Evolutionary conservation across 2,797 vertebrate genomes (phyloP).

Genomic region (Dallia pectoralis): DNA sequence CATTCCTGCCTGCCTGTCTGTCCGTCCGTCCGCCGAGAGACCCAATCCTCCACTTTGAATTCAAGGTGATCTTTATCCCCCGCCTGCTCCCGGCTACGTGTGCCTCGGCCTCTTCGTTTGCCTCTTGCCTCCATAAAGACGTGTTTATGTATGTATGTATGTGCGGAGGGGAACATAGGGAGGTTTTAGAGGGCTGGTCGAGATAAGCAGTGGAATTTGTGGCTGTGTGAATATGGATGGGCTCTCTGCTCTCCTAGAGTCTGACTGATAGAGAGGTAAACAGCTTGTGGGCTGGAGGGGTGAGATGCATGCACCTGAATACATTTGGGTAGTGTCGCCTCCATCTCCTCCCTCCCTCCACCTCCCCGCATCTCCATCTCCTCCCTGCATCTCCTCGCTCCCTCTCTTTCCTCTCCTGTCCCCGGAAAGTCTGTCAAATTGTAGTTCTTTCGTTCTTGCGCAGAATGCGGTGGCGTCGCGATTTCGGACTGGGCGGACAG

Average conservation of each 20-base stretch:
- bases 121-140: constrained; percentile 78
- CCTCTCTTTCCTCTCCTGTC: constrained; percentile 47
- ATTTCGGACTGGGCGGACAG: constrained; percentile 6
- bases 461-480: constrained; percentile 39
- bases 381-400: too few relatives aligned
- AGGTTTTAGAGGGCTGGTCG: constrained; percentile 71
- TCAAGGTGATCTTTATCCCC: constrained; percentile 81
- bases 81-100: constrained; percentile 57
- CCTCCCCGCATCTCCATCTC: too few relatives aligned
- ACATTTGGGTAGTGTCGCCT: constrained; percentile 63
- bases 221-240: constrained; percentile 81
- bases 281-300: constrained; percentile 59
- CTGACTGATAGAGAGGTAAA: constrained; percentile 81
- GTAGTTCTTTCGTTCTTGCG: constrained; percentile 51
- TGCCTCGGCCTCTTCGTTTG: constrained; percentile 54
- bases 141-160: constrained; percentile 82
- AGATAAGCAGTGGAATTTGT: constrained; percentile 84
- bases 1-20: constrained; percentile 43
- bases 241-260: constrained; percentile 65
- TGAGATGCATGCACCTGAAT: constrained; percentile 71
- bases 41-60: constrained; percentile 81
- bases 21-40: constrained; percentile 60
- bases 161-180: constrained; percentile 68
- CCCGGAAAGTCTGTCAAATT: constrained; percentile 66
- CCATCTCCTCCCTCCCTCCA: constrained; percentile 25